A percentile compares a stretch with the other conserved stretches of the same genome.
Conservation (phyloP, 2,113 vertebrate species). For the Ammospiza caudacuta region DNA sequence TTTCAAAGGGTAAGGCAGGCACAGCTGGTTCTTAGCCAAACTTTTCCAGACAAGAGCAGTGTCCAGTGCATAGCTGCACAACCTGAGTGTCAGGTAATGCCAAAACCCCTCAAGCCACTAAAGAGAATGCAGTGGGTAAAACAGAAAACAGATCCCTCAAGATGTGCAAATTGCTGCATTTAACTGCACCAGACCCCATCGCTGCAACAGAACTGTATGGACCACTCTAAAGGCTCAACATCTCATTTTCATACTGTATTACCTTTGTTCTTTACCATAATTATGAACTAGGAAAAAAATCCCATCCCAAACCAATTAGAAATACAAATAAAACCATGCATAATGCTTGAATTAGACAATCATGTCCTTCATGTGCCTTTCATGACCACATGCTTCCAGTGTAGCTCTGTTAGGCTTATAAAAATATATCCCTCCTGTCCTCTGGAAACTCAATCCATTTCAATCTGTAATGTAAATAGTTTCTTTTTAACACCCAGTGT, state of each 20-base stretch:
- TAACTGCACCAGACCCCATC: neutral
- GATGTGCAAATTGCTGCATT: neutral
- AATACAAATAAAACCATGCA: neutral
- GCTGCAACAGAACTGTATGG: neutral
- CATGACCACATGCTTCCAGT: neutral
- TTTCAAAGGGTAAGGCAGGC: neutral
- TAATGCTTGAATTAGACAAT: slow-evolving; percentile 1
- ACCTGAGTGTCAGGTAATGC: neutral
- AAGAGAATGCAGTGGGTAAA: neutral
- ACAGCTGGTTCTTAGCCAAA: neutral
- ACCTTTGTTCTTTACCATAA: neutral
- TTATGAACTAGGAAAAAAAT: neutral
- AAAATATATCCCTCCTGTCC: slow-evolving; percentile 33
- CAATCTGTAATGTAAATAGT: slow-evolving; percentile 39
- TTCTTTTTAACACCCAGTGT: slow-evolving; percentile 27
- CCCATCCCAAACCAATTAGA: neutral
- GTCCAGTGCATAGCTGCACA: neutral
- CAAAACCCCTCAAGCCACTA: neutral
- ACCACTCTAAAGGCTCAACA: neutral
- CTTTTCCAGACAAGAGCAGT: neutral
- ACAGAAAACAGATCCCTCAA: neutral
- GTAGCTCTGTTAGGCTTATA: neutral
- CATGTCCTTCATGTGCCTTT: slow-evolving; percentile 6
- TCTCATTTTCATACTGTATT: neutral
- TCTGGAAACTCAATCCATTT: slow-evolving; percentile 38